phyloP scores from a whole-genome alignment of 1,140 invertebrate species.

The Parasteatoda tepidariorum region DNA sequence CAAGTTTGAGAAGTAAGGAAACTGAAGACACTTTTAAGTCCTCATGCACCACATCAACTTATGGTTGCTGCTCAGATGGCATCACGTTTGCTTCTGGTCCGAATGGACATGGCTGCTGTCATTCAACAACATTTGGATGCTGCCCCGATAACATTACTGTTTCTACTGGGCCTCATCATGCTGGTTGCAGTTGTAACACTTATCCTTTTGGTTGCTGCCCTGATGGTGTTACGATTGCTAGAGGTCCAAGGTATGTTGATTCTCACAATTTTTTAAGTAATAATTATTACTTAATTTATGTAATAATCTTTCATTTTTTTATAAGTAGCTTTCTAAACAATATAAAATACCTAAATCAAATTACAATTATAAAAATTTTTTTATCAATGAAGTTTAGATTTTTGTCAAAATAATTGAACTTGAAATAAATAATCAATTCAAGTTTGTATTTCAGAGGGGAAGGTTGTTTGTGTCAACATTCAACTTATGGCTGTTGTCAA shows the following conservation, averaged over 20 bases:
- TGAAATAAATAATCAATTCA: too few relatives aligned
- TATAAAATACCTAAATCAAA: too few relatives aligned
- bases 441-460: conserved; percentile 62
- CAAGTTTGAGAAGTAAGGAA: conserved; percentile 71
- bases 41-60: conserved; percentile 77
- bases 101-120: conserved; percentile 82
- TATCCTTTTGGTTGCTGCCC: conserved; percentile 89
- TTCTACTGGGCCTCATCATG: conserved; percentile 73
- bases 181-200: conserved; percentile 73
- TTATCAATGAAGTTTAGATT: too few relatives aligned
- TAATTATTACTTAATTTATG: background rate
- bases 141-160: conserved; percentile 71
- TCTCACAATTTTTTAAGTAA: background rate
- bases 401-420: too few relatives aligned
- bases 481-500: conserved; percentile 82
- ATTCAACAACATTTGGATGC: conserved; percentile 71
- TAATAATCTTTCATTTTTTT: too few relatives aligned
- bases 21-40: conserved; percentile 77
- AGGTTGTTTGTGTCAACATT: conserved; percentile 84
- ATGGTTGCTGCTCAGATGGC: conserved; percentile 73
- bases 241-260: conserved; percentile 79
- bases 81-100: conserved; percentile 78
- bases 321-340: too few relatives aligned
- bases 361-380: too few relatives aligned
- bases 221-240: conserved; percentile 83